phyloP scores from a whole-genome alignment of 2,797 vertebrate species.

The Gambusia yucatana region DNA sequence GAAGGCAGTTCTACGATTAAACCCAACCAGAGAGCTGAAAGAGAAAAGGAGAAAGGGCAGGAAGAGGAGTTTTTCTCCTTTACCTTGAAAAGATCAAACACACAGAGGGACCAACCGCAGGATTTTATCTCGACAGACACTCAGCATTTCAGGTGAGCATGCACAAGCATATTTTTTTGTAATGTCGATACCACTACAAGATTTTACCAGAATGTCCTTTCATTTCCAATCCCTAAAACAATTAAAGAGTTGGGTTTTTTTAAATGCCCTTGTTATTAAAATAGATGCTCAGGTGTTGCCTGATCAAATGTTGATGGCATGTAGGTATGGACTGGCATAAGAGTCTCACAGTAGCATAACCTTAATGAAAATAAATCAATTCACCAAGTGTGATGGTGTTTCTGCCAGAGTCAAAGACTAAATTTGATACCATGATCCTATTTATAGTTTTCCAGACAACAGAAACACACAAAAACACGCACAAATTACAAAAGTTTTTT shows the following conservation, averaged over 20 bases:
- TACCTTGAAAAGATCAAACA: constrained; percentile 17
- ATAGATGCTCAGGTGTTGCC: background rate
- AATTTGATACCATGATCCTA: background rate
- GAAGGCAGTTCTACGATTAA: background rate
- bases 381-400: background rate
- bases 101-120: constrained; percentile 14
- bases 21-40: background rate
- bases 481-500: no score
- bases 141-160: constrained; percentile 47
- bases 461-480: no score
- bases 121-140: constrained; percentile 6
- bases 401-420: background rate
- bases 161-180: background rate
- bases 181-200: background rate
- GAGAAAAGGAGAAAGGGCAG: background rate
- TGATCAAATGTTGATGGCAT: background rate
- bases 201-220: background rate
- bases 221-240: background rate
- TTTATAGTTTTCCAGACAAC: no score
- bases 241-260: background rate
- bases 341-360: background rate
- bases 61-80: background rate
- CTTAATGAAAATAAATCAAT: background rate
- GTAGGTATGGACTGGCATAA: background rate
- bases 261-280: background rate